phyloP scores from a whole-genome alignment of 2,113 vertebrate genomes.

The Hydrolagus affinis region DNA sequence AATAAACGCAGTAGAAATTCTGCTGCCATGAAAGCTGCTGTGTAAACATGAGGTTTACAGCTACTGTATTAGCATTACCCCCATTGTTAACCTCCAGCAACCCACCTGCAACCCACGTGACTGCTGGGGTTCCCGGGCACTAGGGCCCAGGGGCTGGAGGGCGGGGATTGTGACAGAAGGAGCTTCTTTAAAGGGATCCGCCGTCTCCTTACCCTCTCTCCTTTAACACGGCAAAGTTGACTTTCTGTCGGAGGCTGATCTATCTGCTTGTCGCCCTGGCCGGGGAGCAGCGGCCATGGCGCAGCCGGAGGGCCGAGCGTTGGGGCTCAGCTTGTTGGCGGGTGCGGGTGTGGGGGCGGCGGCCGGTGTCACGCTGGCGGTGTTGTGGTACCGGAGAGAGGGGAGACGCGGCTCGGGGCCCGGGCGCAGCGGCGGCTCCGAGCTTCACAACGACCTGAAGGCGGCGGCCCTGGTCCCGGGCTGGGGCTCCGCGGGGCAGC shows the following conservation, averaged over 20 bases:
- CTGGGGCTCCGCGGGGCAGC: slow-evolving; percentile 39
- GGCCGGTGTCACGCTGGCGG: slow-evolving; percentile 70
- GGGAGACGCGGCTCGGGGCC: slow-evolving; percentile 37
- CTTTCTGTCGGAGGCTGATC: not conserved
- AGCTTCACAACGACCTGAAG: not conserved
- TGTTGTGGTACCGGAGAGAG: slow-evolving; percentile 61
- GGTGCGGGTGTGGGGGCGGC: slow-evolving; percentile 49
- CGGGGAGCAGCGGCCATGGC: slow-evolving; percentile 55
- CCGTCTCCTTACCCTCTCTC: no score
- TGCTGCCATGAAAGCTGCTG: no score
- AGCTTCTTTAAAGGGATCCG: no score
- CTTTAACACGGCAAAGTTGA: no score
- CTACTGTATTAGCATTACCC: no score
- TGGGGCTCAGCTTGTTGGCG: slow-evolving; percentile 71
- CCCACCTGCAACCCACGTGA: no score
- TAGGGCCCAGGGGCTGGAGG: no score
- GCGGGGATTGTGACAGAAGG: no score
- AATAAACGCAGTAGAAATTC: no score
- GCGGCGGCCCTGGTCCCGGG: slow-evolving; percentile 34
- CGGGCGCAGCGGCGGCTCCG: not conserved
- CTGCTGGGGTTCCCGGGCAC: no score
- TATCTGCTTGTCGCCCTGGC: not conserved
- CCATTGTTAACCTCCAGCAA: no score
- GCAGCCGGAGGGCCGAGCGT: slow-evolving; percentile 61
- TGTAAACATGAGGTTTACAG: no score